Base-by-base conservation (phyloP, 2,888 invertebrate species). In the Notodonta dromedarius region DNA sequence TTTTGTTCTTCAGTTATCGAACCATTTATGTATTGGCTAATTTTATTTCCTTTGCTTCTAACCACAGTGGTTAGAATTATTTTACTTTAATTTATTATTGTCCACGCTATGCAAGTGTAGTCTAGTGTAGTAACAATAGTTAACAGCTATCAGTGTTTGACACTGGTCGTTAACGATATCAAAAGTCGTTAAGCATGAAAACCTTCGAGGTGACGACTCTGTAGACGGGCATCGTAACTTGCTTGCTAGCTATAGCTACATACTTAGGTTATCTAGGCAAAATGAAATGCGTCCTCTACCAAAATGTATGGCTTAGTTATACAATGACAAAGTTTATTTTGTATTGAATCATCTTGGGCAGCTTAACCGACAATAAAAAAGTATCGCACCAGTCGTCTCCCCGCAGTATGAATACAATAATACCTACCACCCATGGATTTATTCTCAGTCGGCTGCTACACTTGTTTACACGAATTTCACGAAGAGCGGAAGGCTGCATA, bases 401-500 rank as follows among this genome's bases (percentile, higher is more conserved):
- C 60, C 74, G 75, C 73, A 76, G 80, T 84, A 84, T 79, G 84
- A 85, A 82, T 81, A 82, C 84, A 86, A 84, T 85, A 87, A 87
- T 84, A 83, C 78, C 24, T 24, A 24, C 24, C 24, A 2, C 24
- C 79, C 77, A 70, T 79, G 83, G 88, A 86, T 84, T 86, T 84
- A 85, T 86, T 82, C 80, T 77, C 77, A 82, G 80, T 80, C 83
- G 83, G 79, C 82, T 79, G 80, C 79, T 76, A 80, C 83, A 80
- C 80, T 86, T 89, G 89, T 90, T 90, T 89, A 88, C 89, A 87
- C 84, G 84, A 86, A 88, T 86, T 85, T 85, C 83, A 81, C 84
- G 85, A 85, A 85, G 84, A 86, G 82, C 80, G 84, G 84, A 86
- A 87, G 84, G 83, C 85, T 87, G 88, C 89, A 91, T 90, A 90